A percentile compares a stretch with the other conserved stretches of the same genome.
These are phyloP conservation scores for Odocoileus virginianus DNA, from an alignment of 2,113 vertebrate genomes.

Conservation along the genomic window DNA sequence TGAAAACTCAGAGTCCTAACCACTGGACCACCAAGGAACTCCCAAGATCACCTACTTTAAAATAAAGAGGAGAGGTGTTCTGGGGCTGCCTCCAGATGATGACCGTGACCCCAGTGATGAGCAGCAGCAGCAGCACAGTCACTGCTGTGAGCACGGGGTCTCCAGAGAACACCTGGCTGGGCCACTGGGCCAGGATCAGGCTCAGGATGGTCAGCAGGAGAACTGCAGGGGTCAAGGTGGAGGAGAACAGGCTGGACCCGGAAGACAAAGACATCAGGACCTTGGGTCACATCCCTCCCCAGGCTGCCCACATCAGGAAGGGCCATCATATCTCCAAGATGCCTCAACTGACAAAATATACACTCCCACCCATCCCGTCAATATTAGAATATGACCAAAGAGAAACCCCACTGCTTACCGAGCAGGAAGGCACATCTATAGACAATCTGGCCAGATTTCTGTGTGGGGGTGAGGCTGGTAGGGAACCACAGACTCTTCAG, in stretches of 20 bases:
- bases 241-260: neutral
- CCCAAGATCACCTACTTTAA: constrained; percentile 84
- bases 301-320: rapidly evolving
- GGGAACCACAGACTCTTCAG: constrained; percentile 76
- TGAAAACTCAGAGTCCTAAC: rapidly evolving
- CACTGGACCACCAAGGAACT: neutral
- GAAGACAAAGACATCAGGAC: neutral
- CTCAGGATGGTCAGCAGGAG: neutral
- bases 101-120: neutral
- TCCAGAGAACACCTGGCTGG: neutral
- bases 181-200: neutral
- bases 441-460: constrained; percentile 83
- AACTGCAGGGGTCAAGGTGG: neutral
- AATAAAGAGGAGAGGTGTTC: constrained; percentile 82
- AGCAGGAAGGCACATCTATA: constrained; percentile 82
- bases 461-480: constrained; percentile 69
- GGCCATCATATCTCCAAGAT: neutral
- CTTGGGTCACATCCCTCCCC: no score
- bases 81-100: constrained; percentile 45
- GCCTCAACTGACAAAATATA: neutral
- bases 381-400: neutral
- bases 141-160: rapidly evolving
- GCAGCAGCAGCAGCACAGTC: neutral
- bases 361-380: rapidly evolving
- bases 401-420: constrained; percentile 77